Percentiles rank a stretch among this genome's conserved stretches.
Evolutionary conservation across 2,797 vertebrate species (phyloP).

Genomic region (Megalops cyprinoides): DNA sequence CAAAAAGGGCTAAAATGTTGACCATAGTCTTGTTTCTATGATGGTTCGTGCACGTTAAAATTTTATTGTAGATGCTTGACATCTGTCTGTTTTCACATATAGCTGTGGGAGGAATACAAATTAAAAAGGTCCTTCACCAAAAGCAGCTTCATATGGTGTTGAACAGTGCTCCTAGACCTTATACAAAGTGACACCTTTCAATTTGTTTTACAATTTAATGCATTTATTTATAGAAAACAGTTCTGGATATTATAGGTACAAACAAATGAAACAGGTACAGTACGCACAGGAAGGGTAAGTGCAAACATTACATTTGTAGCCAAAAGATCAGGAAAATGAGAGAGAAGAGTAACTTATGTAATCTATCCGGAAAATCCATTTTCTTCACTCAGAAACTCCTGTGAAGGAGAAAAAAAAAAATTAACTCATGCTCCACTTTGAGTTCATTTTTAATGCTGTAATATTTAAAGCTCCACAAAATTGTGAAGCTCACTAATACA

Average conservation of each 20-base stretch:
- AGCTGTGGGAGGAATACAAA: no score
- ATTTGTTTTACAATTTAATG: background rate
- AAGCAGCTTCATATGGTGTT: no score
- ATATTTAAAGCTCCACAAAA: background rate
- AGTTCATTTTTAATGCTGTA: background rate
- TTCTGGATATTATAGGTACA: conserved; percentile 42
- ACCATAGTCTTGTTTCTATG: no score
- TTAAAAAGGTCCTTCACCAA: no score
- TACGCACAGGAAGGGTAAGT: conserved; percentile 36
- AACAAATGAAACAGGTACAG: conserved; percentile 31
- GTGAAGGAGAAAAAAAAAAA: conserved; percentile 44
- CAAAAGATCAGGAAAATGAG: background rate
- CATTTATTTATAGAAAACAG: conserved; percentile 31
- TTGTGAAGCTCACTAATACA: no score
- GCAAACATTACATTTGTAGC: conserved; percentile 50
- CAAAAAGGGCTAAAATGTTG: no score
- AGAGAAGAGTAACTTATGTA: background rate
- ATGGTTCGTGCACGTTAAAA: no score
- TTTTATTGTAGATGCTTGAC: no score
- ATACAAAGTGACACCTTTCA: background rate
- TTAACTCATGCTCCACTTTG: background rate
- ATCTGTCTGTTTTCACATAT: no score
- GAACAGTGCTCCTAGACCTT: no score
- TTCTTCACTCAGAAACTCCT: conserved; percentile 59
- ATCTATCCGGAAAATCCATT: conserved; percentile 50